These are phyloP conservation scores for Notospermus geniculatus DNA, from an alignment of 1,140 invertebrate genomes.

Conservation along the genomic window DNA sequence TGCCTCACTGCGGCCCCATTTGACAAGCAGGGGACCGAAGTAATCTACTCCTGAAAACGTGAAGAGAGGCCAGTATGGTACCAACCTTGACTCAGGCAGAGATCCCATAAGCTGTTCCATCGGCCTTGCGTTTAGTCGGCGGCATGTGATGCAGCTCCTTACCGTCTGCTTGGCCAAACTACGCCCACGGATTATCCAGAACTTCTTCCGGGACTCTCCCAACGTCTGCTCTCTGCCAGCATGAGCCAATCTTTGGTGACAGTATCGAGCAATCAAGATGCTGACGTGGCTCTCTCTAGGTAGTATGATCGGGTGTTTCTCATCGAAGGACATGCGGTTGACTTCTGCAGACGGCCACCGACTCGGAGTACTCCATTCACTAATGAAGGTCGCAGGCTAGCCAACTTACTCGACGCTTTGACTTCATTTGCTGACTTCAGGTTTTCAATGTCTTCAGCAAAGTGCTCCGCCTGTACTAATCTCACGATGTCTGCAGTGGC, in stretches of 20 bases:
- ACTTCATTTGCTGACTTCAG: neutral
- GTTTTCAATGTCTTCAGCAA: neutral
- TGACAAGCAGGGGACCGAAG: slow-evolving; percentile 25
- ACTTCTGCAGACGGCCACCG: neutral
- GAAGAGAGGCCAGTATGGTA: slow-evolving; percentile 19
- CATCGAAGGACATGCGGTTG: neutral
- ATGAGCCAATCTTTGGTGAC: slow-evolving; percentile 2
- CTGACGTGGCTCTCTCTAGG: slow-evolving; percentile 1
- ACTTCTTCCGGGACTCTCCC: neutral
- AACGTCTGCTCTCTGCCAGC: neutral
- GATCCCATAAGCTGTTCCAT: slow-evolving; percentile 26
- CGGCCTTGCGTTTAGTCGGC: slow-evolving; percentile 10
- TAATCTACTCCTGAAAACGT: slow-evolving; percentile 23
- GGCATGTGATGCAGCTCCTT: slow-evolving; percentile 26
- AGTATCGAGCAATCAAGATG: neutral
- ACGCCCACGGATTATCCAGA: slow-evolving; percentile 5
- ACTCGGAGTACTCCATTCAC: neutral
- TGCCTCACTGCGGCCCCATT: too few species aligned
- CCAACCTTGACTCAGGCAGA: slow-evolving; percentile 25
- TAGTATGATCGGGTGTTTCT: slow-evolving; percentile 10
- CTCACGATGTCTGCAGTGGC: neutral
- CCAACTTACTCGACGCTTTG: neutral
- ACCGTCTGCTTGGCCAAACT: slow-evolving; percentile 15
- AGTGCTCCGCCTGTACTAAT: neutral
- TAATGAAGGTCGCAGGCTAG: neutral